phyloP scores from a whole-genome alignment of 1,140 invertebrate genomes.

The Armadillidium nasatum region DNA sequence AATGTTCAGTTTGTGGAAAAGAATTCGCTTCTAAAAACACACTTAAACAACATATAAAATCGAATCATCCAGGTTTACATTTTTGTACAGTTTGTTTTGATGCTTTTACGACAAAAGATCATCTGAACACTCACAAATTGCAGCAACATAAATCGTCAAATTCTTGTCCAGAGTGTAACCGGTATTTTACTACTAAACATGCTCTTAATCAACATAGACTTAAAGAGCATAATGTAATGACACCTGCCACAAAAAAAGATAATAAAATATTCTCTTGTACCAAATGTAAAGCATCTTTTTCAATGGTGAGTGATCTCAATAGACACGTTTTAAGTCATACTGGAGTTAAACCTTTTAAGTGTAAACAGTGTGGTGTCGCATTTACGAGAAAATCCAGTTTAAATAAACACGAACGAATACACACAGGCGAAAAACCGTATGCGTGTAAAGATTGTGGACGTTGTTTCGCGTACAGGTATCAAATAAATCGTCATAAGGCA shows the following conservation, averaged over 20 bases:
- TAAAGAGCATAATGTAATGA: background rate
- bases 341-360: constrained; percentile 23
- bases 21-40: background rate
- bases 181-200: background rate
- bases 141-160: background rate
- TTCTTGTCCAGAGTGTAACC: background rate
- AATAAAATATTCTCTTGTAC: background rate
- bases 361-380: constrained; percentile 11
- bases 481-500: constrained; percentile 22
- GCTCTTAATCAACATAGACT: background rate
- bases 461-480: constrained; percentile 24
- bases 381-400: constrained; percentile 27
- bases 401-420: constrained; percentile 30
- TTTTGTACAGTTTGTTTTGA: constrained; percentile 2
- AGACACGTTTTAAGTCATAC: constrained; percentile 25
- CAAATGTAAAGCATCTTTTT: background rate
- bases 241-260: background rate
- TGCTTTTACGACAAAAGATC: background rate
- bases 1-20: constrained; percentile 2
- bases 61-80: background rate
- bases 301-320: constrained; percentile 17
- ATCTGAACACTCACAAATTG: background rate
- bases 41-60: background rate
- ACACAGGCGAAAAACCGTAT: constrained; percentile 24
- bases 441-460: constrained; percentile 7